A percentile compares a stretch with the other conserved stretches of the same genome.
Evolutionary conservation across 2,888 invertebrate species (phyloP).

Genomic region (Euzetes globulus): DNA sequence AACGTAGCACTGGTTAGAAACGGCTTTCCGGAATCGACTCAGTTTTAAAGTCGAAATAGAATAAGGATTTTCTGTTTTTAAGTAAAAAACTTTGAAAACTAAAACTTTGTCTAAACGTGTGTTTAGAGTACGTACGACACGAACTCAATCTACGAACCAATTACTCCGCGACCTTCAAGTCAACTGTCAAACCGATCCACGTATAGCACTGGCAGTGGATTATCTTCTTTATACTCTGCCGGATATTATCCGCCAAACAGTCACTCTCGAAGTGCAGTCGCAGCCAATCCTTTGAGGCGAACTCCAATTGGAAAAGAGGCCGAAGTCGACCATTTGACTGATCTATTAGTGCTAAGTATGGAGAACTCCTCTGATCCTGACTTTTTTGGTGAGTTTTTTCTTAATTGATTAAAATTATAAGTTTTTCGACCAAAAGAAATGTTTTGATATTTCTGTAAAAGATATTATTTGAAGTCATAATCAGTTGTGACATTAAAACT

Average conservation of each 20-base stretch:
- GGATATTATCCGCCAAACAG: slow-evolving; percentile 45
- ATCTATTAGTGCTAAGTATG: slow-evolving; percentile 80
- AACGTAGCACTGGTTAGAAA: not conserved
- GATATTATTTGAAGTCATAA: not conserved
- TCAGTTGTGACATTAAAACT: not conserved
- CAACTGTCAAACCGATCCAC: slow-evolving; percentile 52
- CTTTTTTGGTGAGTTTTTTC: slow-evolving; percentile 54
- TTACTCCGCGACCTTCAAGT: slow-evolving; percentile 57
- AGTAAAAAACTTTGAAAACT: not conserved
- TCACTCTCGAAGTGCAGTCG: slow-evolving; percentile 45
- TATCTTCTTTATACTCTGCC: slow-evolving; percentile 57
- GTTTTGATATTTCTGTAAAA: not conserved
- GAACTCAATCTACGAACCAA: slow-evolving; percentile 76
- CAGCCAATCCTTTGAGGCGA: slow-evolving; percentile 38
- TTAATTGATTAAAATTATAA: not conserved
- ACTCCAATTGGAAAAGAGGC: slow-evolving; percentile 58
- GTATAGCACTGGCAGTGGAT: slow-evolving; percentile 59
- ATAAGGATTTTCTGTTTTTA: not conserved
- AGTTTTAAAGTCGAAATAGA: not conserved
- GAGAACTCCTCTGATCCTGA: slow-evolving; percentile 61
- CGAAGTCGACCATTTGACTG: slow-evolving; percentile 80
- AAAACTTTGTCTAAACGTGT: slow-evolving; percentile 49
- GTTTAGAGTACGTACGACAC: slow-evolving; percentile 59
- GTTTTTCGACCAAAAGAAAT: not conserved
- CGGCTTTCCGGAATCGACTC: slow-evolving; percentile 12